phyloP scores from a whole-genome alignment of 2,113 vertebrate genomes.

The Tretioscincus oriximinensis region DNA sequence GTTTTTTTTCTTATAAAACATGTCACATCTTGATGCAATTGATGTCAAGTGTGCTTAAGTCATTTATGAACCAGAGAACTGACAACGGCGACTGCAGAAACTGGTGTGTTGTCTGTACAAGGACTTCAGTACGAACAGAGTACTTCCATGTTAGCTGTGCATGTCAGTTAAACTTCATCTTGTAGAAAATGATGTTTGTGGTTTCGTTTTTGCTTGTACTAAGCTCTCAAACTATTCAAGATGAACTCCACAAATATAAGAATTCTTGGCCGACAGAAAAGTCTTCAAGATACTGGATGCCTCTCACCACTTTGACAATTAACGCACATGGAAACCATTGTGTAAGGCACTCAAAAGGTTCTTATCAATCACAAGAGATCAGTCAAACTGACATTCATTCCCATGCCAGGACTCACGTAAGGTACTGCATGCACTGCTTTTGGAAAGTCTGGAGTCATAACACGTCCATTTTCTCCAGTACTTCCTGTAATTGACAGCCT shows the following conservation, averaged over 20 bases:
- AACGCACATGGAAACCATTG: conserved; percentile 91
- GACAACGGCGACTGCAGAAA: conserved; percentile 88
- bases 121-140: conserved; percentile 77
- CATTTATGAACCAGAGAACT: conserved; percentile 89
- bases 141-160: conserved; percentile 82
- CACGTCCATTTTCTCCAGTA: conserved; percentile 97
- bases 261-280: conserved; percentile 84
- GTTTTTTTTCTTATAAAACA: conserved; percentile 87
- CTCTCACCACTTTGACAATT: conserved; percentile 85
- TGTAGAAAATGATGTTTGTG: conserved; percentile 77
- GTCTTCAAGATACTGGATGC: conserved; percentile 86
- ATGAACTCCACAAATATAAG: conserved; percentile 80
- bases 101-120: conserved; percentile 79
- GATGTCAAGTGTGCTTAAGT: conserved; percentile 98
- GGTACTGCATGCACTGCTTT: conserved; percentile 98
- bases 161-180: conserved; percentile 79
- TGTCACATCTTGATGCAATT: conserved; percentile 95
- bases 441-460: conserved; percentile 98
- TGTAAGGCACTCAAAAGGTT: conserved; percentile 99
- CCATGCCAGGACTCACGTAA: conserved; percentile 97
- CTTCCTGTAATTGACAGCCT: conserved; percentile 98
- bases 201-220: conserved; percentile 56
- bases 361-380: conserved; percentile 96
- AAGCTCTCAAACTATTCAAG: conserved; percentile 77
- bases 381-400: conserved; percentile 98